Evolutionary conservation across 2,797 vertebrate genomes (phyloP).

Genomic region (Acanthurus lineatus): DNA sequence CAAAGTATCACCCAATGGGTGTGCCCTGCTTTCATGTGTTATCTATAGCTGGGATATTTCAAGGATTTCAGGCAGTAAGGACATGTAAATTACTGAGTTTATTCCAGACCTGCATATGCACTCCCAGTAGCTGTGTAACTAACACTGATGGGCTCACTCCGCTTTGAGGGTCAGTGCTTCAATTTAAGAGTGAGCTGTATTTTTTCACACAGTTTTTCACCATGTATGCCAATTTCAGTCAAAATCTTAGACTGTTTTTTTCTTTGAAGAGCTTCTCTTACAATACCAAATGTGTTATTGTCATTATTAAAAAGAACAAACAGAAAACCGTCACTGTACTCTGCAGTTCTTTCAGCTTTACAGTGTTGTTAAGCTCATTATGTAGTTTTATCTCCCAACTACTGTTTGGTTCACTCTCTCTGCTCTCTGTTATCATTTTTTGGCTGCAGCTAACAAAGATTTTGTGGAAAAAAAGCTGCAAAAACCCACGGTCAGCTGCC

Average conservation of each 20-base stretch:
- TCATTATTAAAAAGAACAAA: too few species aligned
- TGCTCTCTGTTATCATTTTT: too few species aligned
- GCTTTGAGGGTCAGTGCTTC: neutral
- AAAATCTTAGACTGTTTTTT: too few species aligned
- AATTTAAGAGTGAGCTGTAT: neutral
- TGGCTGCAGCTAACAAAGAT: too few species aligned
- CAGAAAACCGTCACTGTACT: neutral
- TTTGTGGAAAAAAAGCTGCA: too few species aligned
- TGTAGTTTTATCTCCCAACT: neutral
- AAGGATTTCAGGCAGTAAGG: conserved; percentile 24
- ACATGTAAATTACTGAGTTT: conserved; percentile 31
- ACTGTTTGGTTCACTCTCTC: neutral
- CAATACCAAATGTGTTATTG: too few species aligned
- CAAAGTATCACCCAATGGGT: conserved; percentile 53
- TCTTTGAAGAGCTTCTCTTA: too few species aligned
- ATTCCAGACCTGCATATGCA: conserved; percentile 12
- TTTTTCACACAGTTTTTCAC: too few species aligned
- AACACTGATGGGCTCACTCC: neutral
- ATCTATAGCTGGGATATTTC: conserved; percentile 48
- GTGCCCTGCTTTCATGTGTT: conserved; percentile 59
- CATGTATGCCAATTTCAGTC: too few species aligned
- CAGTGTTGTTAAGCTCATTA: neutral
- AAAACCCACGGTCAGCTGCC: too few species aligned
- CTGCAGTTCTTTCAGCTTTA: neutral
- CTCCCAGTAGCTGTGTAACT: neutral